phyloP scores from a whole-genome alignment of 2,113 vertebrate species.

The Megaptera novaeangliae region DNA sequence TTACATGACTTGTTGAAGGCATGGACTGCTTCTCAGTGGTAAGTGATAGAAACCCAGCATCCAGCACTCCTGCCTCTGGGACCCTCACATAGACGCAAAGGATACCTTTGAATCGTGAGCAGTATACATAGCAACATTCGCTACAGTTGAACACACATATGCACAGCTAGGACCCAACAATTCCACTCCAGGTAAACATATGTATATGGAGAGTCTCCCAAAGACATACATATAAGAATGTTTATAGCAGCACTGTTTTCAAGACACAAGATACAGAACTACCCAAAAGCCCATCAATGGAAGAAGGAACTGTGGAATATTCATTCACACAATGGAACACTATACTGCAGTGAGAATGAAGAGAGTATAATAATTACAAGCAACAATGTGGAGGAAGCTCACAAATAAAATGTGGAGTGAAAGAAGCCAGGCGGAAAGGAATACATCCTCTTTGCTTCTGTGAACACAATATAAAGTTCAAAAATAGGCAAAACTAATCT shows the following conservation, averaged over 20 bases:
- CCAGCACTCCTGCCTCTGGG: neutral
- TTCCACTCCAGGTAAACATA: neutral
- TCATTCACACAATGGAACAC: neutral
- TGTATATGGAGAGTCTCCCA: neutral
- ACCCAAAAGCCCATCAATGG: neutral
- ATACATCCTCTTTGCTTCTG: neutral
- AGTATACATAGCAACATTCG: neutral
- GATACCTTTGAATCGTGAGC: neutral
- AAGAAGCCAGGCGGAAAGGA: neutral
- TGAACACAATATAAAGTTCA: neutral
- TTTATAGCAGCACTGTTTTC: neutral
- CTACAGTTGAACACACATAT: neutral
- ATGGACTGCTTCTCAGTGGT: neutral
- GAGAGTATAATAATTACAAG: neutral
- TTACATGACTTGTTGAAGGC: neutral
- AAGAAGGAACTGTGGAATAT: neutral
- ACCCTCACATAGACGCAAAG: neutral
- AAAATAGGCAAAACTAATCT: neutral
- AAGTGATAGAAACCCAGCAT: neutral
- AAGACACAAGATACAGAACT: neutral
- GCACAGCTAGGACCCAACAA: neutral
- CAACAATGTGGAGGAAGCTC: neutral
- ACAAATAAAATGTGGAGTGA: neutral
- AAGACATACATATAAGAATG: neutral
- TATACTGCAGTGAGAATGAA: neutral